Base-by-base conservation (phyloP, 2,113 vertebrate species). In the Strigops habroptila region DNA sequence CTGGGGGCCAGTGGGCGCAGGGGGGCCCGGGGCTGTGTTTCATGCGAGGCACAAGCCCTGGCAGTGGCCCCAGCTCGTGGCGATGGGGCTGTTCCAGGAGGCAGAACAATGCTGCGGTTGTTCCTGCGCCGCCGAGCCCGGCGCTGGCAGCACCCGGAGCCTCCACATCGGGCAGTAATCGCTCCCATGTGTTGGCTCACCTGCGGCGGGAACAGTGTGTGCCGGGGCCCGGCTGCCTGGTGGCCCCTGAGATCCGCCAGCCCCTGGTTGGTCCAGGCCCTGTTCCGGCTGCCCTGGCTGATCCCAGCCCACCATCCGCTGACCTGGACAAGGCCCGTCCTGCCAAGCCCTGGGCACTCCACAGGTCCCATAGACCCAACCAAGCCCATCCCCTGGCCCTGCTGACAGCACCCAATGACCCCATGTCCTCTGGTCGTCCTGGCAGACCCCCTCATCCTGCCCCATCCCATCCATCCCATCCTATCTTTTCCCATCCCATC, bases 121-220 rank as follows among this genome's bases (percentile, higher is more conserved):
- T 96, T 95, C 79, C 63, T 49, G 30, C 6, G 67, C 88, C 53
- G 80, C 68, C 41, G 37, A 60, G 84, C 70, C 55, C 87, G 22
- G 33, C 35, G 21, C 31, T 96, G 93, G 94, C 91, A 80, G 93
- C 7, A 13, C 27, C 9, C 1, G 63, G 49, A 59, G 71, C 22
- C 53, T 39, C 23, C 39, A 5, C 48, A 46, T 35, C 7, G 78
- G 89, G 46, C 70, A 4, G 9, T 79, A 94, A 96, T 95, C 62
- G 84, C 74, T 96, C 68, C 41, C 95, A 94, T 90, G 86, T 90
- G 94, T 91, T 88, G 88, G 84, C 83, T 88, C 92, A 90, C 91
- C 83, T 86, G 84, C 84, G 16, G 4, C 25, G 48, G 82, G 77
- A 92, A 79, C 82, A 81, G 75, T 43, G 6, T 55, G 91, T 76